A percentile compares a stretch with the other conserved stretches of the same genome.
These are phyloP conservation scores for Piprites chloris DNA, from an alignment of 2,113 vertebrate genomes.

Conservation along the genomic window DNA sequence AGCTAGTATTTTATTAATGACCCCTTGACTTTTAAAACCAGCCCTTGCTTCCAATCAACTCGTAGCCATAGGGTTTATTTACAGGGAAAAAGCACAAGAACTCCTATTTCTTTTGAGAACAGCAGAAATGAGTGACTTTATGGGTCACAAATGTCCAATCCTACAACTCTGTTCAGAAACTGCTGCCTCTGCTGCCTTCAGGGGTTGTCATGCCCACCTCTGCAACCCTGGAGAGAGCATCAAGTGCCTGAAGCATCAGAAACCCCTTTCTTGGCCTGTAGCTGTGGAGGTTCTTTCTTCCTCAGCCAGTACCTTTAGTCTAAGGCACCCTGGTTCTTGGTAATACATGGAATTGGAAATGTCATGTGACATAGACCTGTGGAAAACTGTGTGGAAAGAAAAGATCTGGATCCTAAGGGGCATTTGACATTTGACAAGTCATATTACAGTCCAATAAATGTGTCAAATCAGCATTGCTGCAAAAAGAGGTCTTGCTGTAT, in stretches of 20 bases:
- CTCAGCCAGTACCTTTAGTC: background rate
- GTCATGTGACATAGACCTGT: background rate
- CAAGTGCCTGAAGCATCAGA: background rate
- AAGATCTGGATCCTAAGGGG: background rate
- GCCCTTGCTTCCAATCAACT: background rate
- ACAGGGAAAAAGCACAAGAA: background rate
- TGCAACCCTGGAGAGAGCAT: background rate
- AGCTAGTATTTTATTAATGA: background rate
- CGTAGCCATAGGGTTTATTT: background rate
- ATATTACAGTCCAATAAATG: background rate
- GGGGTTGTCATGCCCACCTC: background rate
- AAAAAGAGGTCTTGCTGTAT: background rate
- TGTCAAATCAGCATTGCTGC: background rate
- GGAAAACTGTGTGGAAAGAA: background rate
- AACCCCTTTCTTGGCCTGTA: background rate
- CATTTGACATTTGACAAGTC: background rate
- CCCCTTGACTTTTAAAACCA: background rate
- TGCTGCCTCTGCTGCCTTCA: background rate
- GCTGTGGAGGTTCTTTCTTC: background rate
- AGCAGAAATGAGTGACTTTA: background rate
- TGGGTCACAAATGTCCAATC: background rate
- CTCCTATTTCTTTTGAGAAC: background rate
- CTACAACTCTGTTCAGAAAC: background rate
- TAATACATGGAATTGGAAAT: background rate
- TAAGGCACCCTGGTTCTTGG: background rate